phyloP scores from a whole-genome alignment of 1,140 invertebrate species.

The Meloidogyne hapla region DNA sequence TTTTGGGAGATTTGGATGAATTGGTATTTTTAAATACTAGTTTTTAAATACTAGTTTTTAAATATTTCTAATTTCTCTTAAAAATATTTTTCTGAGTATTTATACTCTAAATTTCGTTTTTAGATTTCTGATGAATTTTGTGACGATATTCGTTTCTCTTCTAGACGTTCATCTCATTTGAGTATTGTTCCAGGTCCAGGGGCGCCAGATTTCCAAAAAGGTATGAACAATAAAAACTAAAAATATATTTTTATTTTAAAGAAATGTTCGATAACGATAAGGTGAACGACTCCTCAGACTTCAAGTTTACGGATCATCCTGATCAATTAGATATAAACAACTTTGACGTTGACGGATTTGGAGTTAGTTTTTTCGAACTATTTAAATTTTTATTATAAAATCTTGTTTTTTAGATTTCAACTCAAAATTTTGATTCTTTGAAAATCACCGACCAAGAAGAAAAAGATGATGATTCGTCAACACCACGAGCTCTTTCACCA shows the following conservation, averaged over 20 bases:
- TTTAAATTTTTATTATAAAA: background rate
- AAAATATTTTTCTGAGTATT: constrained; percentile 14
- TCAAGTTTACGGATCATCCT: background rate
- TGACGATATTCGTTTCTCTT: constrained; percentile 36
- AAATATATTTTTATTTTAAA: constrained; percentile 1
- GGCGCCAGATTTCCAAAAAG: constrained; percentile 15
- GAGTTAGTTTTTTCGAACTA: background rate
- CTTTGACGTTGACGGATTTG: background rate
- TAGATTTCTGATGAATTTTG: constrained; percentile 29
- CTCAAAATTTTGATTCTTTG: background rate
- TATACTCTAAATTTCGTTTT: background rate
- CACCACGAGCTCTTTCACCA: background rate
- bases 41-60: background rate
- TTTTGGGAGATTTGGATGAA: constrained; percentile 50
- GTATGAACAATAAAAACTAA: background rate
- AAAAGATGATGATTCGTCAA: background rate
- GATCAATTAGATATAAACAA: background rate
- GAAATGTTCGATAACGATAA: background rate
- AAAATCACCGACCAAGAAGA: background rate
- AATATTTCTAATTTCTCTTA: background rate
- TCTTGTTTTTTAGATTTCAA: background rate
- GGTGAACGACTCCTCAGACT: background rate
- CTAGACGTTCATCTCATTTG: constrained; percentile 27
- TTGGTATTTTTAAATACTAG: constrained; percentile 38
- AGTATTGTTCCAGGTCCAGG: constrained; percentile 32